Conservation (phyloP, 2,113 vertebrate species). For the Oostethus manadensis region DNA sequence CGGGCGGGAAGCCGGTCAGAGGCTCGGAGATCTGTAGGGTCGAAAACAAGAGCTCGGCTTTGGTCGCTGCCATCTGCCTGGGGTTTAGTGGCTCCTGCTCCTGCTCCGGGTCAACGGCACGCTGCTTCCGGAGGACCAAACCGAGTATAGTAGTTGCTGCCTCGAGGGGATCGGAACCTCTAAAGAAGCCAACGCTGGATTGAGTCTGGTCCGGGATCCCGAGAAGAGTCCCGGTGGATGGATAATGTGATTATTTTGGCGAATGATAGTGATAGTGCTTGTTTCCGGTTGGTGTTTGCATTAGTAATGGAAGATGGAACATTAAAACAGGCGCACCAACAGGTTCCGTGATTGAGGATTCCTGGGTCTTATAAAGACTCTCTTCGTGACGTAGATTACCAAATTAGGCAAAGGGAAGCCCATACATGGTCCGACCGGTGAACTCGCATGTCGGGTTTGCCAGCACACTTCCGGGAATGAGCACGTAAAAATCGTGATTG, state of each 20-base stretch:
- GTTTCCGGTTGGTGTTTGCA: slow-evolving; percentile 21
- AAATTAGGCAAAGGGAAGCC: slow-evolving; percentile 87
- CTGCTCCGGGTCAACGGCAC: slow-evolving; percentile 6
- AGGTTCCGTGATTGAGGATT: slow-evolving; percentile 55
- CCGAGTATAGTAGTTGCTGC: slow-evolving; percentile 19
- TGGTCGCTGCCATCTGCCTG: slow-evolving; percentile 81
- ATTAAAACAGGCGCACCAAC: slow-evolving; percentile 40
- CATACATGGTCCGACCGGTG: slow-evolving; percentile 81
- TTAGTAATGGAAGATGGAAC: background rate
- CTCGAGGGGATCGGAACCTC: slow-evolving; percentile 19
- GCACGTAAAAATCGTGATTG: background rate
- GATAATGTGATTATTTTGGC: background rate
- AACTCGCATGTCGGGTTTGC: slow-evolving; percentile 33
- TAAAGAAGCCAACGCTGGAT: slow-evolving; percentile 42
- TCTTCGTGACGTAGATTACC: slow-evolving; percentile 87
- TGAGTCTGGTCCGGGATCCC: slow-evolving; percentile 5
- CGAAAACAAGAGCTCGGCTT: slow-evolving; percentile 88
- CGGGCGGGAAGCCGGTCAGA: slow-evolving; percentile 71
- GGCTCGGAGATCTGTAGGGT: slow-evolving; percentile 86
- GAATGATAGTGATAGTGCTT: slow-evolving; percentile 13
- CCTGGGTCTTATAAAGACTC: slow-evolving; percentile 73
- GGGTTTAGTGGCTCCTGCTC: slow-evolving; percentile 23
- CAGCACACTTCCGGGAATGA: background rate
- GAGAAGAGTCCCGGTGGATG: slow-evolving; percentile 4
- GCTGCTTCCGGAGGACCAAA: background rate